Base-by-base conservation (phyloP, 2,797 vertebrate genomes). In the Peromyscus melanophrys region DNA sequence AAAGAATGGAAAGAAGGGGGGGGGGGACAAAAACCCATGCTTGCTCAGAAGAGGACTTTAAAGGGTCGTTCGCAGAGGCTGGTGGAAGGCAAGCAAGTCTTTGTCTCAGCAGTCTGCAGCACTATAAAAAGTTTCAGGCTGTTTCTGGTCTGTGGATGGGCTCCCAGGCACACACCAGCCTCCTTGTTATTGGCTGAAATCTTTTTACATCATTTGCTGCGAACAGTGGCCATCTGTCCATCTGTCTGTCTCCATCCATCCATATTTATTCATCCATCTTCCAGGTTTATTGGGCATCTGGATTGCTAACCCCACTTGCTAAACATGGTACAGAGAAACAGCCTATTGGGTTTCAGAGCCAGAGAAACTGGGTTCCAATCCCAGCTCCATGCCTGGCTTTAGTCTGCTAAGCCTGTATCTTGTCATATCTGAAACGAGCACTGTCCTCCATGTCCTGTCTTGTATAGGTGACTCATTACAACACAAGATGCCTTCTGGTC, bases 41-140 rank as follows among this genome's bases (percentile, higher is more conserved):
- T 92, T 73, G 77, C 96, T 97, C 91, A 86, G 95, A 97, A 97
- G 52, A 97, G 89, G 92, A 93, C 96, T 98, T 96, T 96, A 85
- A 97, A 97, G 92, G 96, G 96, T 97, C 92, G 4, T 96, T 97
- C 75, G 59, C 90, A 75, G 96, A 93, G 63, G 71, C 90, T 25
- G 92, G 90, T 90, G 94, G 94, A 92, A 97, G 92, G 96, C 81
- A 14, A 96, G 97, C 81, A 9, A 96, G 97, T 84, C 91, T 98
- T 97, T 97, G 97, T 96, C 97, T 95, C 89, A 34, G 23, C 93
- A 84, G 96, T 94, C 92, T 95, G 91, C 95, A 71, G 73, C 11
- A 95, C 98, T 98, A 97, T 97, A 97, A 96, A 97, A 98, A 97
- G 97, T 96, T 94, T 88, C 82, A 91, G 91, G 89, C 96, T 67